These are phyloP conservation scores for Campoplex nolae DNA, from an alignment of 2,888 invertebrate genomes.

Conservation along the genomic window DNA sequence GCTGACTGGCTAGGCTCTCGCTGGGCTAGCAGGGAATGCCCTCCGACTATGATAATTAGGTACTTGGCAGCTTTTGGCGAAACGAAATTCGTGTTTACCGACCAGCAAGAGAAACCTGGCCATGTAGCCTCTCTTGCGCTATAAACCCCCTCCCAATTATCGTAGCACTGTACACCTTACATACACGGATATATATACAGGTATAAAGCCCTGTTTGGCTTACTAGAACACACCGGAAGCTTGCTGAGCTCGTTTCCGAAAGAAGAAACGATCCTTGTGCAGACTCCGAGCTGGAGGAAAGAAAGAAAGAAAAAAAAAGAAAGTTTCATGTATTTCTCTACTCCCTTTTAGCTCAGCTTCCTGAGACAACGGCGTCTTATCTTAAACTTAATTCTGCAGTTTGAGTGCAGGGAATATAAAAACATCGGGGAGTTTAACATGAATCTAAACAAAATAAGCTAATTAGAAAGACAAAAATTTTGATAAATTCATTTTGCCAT, in stretches of 20 bases:
- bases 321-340: neutral
- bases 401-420: neutral
- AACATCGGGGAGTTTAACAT: neutral
- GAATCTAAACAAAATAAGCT: neutral
- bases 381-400: neutral
- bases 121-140: conserved; percentile 14
- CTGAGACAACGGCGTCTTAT: conserved; percentile 15
- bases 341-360: neutral
- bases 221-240: neutral
- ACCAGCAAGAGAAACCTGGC: conserved; percentile 27
- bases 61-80: conserved; percentile 63
- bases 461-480: neutral
- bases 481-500: neutral
- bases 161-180: neutral
- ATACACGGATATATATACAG: neutral
- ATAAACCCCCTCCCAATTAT: conserved; percentile 43
- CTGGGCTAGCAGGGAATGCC: conserved; percentile 19
- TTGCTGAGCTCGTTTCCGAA: conserved; percentile 13
- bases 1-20: conserved; percentile 12
- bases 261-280: conserved; percentile 40
- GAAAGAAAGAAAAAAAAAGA: neutral
- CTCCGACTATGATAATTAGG: conserved; percentile 66
- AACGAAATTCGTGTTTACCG: conserved; percentile 68
- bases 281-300: conserved; percentile 12
- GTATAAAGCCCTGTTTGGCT: neutral